Base-by-base conservation (phyloP, 2,797 vertebrate species). In the Xenopus petersii region DNA sequence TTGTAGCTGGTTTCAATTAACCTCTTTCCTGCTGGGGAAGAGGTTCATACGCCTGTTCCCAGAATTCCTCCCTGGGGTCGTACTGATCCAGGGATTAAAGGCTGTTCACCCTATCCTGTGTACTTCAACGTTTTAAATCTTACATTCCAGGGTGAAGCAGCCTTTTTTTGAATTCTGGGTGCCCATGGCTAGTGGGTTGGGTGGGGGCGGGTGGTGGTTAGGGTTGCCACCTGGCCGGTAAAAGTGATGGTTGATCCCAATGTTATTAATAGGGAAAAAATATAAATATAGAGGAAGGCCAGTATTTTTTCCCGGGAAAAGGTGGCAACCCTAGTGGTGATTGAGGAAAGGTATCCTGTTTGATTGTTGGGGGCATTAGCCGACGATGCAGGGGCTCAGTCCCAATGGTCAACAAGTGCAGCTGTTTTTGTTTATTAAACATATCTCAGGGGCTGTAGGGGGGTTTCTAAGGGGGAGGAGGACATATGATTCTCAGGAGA, bases 1-100 rank as follows among this genome's bases (percentile, higher is more conserved):
- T 73, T 65, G 58, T 65, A 66, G 60, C 59, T 69, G 47, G 36
- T 21, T 30, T 48, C 65, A 64, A 42, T 68, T 67, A 67, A 46
- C 12, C 33, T 42, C 70, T 67, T 68, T 49, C 58, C 61, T 30
- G 59, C 30, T 73, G 70, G 65, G 56, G 58, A 42, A 54, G 47
- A 65, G 24, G n/a, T 6, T 30, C 46, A 59, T 48, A 65, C 24
- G 15, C 61, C 59, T 26, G 59, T 59, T 51, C 65, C 65, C 46
- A 62, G 58, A 63, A 64, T 68, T 49, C 70, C 12, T 56, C 21
- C 16, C 15, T 36, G 30, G 48, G 46, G 59, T 17, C 10, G 11
- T 17, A 30, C 8, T 46, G 17, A 30, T 59, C 42, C 10, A n/a
- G 17, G 46, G 13, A 30, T 11, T 47, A 12, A 46, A 7, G 11